Evolutionary conservation across 2,888 invertebrate genomes (phyloP), one percentile per base, ranked within the genome.

Genomic region (Rhamnusium bicolor): DNA sequence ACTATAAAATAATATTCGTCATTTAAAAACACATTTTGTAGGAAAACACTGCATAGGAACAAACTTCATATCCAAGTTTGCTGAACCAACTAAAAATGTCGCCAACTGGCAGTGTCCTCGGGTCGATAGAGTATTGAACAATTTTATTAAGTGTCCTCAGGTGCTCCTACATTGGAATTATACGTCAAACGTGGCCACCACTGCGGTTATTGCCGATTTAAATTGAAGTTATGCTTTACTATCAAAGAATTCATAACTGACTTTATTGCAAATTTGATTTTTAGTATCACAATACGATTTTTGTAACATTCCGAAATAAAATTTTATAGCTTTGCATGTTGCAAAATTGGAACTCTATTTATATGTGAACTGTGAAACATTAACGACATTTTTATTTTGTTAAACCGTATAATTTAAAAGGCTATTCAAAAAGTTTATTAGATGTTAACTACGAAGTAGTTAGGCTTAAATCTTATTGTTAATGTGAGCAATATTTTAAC

Each of bases 251-350:
- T 56, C 56, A 32, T 32, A 65, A 56, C 66, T 40, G 53, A 40
- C 24, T 67, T 67, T 56, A 67, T 56, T 67, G 66, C 66, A 67
- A 29, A 67, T 67, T 65, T 53, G 65, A 53, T 53, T 67, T 67
- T 67, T 29, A 65, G 19, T 56, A 32, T 46, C 32, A 46, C 66
- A 46, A 27, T 29, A 19, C 58, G 32, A 61, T 61, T 61, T 61
- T 61, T 12, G 18, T 16, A 12, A 51, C 6, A 12, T 54, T 14
- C 49, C 7, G 27, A 7, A 8, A 12, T 61, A 16, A 8, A 51
- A 14, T 63, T 7, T 29, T 63, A 63, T 51, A 24, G 49, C n/a
- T 24, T 21, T 63, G 24, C 19, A 27, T 27, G 14, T 62, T 18
- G 8, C 32, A 40, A 19, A 19, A 29, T 14, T 21, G 12, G 27